phyloP scores from a whole-genome alignment of 2,888 invertebrate genomes.

The Eurytoma adleriae region DNA sequence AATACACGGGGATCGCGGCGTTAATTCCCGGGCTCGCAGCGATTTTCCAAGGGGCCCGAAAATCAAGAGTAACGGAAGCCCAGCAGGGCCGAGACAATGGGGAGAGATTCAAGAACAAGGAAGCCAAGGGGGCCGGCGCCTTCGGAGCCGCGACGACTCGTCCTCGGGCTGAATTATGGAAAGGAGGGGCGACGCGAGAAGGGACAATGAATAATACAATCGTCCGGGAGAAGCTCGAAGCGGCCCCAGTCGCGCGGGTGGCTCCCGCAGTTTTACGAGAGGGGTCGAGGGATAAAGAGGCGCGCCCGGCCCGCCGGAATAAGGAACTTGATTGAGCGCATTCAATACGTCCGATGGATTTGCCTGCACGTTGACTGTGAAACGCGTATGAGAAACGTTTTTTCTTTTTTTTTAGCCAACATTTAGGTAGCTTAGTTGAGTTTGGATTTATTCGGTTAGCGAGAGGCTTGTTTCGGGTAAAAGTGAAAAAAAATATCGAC shows the following conservation, averaged over 20 bases:
- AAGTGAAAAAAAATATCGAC: too few relatives aligned
- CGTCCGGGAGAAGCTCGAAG: conserved; percentile 32
- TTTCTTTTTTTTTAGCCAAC: too few relatives aligned
- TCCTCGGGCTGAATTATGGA: conserved; percentile 46
- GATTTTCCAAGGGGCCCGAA: conserved; percentile 7
- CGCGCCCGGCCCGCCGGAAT: neutral
- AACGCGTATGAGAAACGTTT: neutral
- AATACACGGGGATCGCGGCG: neutral
- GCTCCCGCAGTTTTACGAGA: neutral
- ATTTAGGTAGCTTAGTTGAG: too few relatives aligned
- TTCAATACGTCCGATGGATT: conserved; percentile 3
- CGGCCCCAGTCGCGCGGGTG: conserved; percentile 25
- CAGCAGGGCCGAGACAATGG: conserved; percentile 3
- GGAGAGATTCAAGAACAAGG: neutral
- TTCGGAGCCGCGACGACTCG: neutral
- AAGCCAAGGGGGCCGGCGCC: conserved; percentile 16
- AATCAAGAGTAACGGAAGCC: conserved; percentile 22
- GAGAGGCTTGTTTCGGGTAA: too few relatives aligned
- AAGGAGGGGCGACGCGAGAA: conserved; percentile 36
- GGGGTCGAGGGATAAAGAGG: neutral
- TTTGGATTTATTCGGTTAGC: too few relatives aligned
- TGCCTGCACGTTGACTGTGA: neutral
- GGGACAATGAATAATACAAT: conserved; percentile 60
- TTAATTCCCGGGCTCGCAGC: neutral
- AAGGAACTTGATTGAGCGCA: neutral